Conservation (phyloP, 2,888 invertebrate species). For the Eupithecia pulchellata region DNA sequence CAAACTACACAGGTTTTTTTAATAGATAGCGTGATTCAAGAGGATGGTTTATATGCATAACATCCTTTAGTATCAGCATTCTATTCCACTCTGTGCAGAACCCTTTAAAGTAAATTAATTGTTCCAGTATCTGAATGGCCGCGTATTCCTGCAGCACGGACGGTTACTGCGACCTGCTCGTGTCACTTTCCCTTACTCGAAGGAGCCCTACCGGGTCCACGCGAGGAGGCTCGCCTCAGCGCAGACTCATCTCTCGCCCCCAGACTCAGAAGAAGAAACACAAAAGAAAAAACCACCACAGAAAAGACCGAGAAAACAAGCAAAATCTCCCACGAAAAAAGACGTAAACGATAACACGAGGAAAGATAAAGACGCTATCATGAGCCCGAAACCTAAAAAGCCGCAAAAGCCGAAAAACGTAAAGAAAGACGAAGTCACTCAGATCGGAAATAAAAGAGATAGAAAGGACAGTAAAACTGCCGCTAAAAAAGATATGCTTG, state of each 20-base stretch:
- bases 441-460: conserved; percentile 50
- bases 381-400: conserved; percentile 62
- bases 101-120: conserved; percentile 26
- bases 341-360: conserved; percentile 78
- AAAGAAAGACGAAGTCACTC: conserved; percentile 55
- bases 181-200: conserved; percentile 82
- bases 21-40: no score
- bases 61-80: no score
- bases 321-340: conserved; percentile 77
- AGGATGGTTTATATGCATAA: no score
- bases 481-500: conserved; percentile 51
- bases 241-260: conserved; percentile 64
- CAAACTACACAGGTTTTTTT: no score
- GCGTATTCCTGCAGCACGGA: conserved; percentile 90
- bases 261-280: conserved; percentile 72
- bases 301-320: conserved; percentile 70
- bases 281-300: conserved; percentile 60
- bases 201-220: conserved; percentile 77
- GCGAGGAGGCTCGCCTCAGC: conserved; percentile 69
- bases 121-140: conserved; percentile 90
- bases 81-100: background rate
- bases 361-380: conserved; percentile 60
- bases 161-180: conserved; percentile 88
- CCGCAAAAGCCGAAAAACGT: conserved; percentile 57
- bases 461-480: conserved; percentile 58